These are phyloP conservation scores for Chondrosia reniformis DNA, from an alignment of 37 sponge, comb jelly and placozoan species.

Conservation along the genomic window DNA sequence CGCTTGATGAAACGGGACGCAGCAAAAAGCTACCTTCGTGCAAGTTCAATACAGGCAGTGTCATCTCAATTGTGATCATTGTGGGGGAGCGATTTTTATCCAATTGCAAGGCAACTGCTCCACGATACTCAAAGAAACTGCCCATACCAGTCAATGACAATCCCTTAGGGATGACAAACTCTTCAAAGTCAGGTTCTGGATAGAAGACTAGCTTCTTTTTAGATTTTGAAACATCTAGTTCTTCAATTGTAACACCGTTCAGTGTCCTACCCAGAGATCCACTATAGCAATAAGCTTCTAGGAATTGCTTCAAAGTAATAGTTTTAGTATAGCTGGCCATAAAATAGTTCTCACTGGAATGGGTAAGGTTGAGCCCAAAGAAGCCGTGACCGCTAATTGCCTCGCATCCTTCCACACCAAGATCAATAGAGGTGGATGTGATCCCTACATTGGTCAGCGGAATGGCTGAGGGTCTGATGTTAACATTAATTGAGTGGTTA, in stretches of 20 bases:
- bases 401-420: background rate
- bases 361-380: slow-evolving; percentile 13
- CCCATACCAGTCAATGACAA: background rate
- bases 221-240: slow-evolving; percentile 6
- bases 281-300: background rate
- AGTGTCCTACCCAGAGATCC: background rate
- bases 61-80: background rate
- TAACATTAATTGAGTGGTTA: background rate
- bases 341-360: background rate
- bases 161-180: background rate
- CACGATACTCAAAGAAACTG: background rate
- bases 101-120: background rate
- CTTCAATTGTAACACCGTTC: background rate
- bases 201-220: background rate
- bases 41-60: background rate
- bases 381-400: background rate
- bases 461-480: background rate
- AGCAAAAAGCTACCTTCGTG: background rate
- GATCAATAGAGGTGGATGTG: background rate
- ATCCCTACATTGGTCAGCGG: background rate
- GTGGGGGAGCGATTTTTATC: background rate
- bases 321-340: background rate
- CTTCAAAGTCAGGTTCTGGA: background rate
- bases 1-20: background rate
- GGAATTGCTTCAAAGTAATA: background rate